Evolutionary conservation across 2,797 vertebrate genomes (phyloP).

Genomic region (Hyperoplus lanceolatus): DNA sequence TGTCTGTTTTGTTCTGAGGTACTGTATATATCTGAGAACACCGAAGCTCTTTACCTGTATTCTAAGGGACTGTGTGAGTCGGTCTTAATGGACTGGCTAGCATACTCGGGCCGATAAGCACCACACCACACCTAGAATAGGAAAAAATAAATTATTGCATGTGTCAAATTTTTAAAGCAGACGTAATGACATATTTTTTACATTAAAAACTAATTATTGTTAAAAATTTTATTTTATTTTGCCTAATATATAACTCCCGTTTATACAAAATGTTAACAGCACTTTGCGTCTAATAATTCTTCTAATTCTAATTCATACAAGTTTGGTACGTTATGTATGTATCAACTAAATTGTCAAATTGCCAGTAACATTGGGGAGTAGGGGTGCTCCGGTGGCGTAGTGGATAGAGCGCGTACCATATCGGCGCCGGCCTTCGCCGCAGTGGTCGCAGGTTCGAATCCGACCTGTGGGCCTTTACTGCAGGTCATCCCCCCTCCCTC

Average conservation of each 20-base stretch:
- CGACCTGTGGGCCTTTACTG: too few species aligned
- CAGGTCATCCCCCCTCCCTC: too few species aligned
- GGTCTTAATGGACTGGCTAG: slow-evolving; percentile 95
- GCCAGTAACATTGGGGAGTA: neutral
- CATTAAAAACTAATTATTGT: neutral
- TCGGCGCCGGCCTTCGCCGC: too few species aligned
- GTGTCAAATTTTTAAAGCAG: too few species aligned
- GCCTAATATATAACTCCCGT: neutral
- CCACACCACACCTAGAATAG: slow-evolving; percentile 94
- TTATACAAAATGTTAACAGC: neutral
- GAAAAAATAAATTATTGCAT: neutral
- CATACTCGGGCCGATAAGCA: slow-evolving; percentile 95
- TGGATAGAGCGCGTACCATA: too few species aligned
- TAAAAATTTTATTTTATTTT: neutral
- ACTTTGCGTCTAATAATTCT: neutral
- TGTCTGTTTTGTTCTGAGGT: neutral
- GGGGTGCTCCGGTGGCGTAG: too few species aligned
- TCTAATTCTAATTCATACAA: neutral
- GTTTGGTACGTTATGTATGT: neutral
- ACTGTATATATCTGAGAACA: neutral
- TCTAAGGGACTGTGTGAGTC: slow-evolving; percentile 96
- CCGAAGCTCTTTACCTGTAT: slow-evolving; percentile 88
- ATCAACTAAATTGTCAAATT: neutral
- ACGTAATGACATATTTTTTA: neutral
- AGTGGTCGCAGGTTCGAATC: too few species aligned